Base-by-base conservation (phyloP, 2,113 vertebrate species). In the Lipotes vexillifer region DNA sequence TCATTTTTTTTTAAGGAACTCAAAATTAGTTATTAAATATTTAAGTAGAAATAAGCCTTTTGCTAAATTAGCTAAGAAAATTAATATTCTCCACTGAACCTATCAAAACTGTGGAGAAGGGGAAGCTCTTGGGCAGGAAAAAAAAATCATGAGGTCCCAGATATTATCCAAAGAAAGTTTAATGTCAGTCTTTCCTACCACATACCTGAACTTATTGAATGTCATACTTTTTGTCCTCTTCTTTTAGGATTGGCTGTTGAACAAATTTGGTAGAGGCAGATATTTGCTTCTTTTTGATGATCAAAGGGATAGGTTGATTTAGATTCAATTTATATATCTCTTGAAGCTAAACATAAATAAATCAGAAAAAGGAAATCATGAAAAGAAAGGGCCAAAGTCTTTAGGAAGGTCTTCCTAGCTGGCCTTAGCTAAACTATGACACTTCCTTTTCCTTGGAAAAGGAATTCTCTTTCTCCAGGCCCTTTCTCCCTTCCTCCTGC, bases 161-260 rank as follows among this genome's bases (percentile, higher is more conserved):
- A 88, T 92, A 80, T 82, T 49, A 52, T 52, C 20, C 17, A 87
- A 89, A 81, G 23, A 75, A 85, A 78, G 31, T 69, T 91, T 78
- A 96, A 71, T 27, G 44, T 61, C 20, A 61, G 6, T 92, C 55
- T 96, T 93, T 94, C 27, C 46, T 88, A n/a, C 29, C 3, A 93
- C 95, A 82, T 97, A 98, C 98, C 96, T 87, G 7, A 33, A 21
- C 69, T 81, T 90, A 66, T 90, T 96, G 57, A 95, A 59, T 27
- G 17, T 96, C 66, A n/a, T 44, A 3, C 55, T 75, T 84, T 95
- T 88, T 94, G 17, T 95, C 65, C 6, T 98, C 88, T 78, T 97
- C 91, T 72, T 8, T 25, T 78, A 77, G 63, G 21, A 75, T 57
- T 71, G 95, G 88, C 38, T 11, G 63, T 69, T 91, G 90, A 74